Evolutionary conservation across 2,113 vertebrate genomes (phyloP).

Genomic region (Campylomormyrus tamandua): DNA sequence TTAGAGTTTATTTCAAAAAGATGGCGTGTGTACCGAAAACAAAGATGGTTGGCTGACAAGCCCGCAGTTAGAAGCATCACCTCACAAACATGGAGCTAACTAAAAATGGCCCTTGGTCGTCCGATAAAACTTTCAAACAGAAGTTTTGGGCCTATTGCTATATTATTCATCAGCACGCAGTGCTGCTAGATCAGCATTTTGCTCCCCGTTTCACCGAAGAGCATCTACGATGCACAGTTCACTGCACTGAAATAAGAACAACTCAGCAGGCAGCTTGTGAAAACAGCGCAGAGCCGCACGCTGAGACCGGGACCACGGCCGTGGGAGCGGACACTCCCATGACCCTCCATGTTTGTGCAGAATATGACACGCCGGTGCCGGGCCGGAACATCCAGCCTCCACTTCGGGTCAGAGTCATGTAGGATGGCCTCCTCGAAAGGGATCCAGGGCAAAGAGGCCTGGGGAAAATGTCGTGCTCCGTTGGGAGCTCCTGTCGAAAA

Average conservation of each 20-base stretch:
- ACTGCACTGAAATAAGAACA: background rate
- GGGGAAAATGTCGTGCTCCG: background rate
- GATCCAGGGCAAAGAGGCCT: background rate
- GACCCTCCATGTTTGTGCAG: background rate
- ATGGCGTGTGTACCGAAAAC: background rate
- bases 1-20: background rate
- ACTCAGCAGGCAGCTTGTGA: conserved; percentile 1
- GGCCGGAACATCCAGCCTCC: background rate
- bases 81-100: background rate
- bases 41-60: background rate
- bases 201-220: background rate
- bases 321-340: background rate
- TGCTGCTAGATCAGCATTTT: background rate
- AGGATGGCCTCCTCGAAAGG: background rate
- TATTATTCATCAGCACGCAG: background rate
- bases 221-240: background rate
- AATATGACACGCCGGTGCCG: background rate
- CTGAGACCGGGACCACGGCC: background rate
- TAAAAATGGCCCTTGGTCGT: background rate
- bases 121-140: background rate
- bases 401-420: background rate
- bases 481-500: background rate
- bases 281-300: background rate
- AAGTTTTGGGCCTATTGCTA: background rate
- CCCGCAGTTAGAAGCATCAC: background rate